A percentile compares a stretch with the other conserved stretches of the same genome.
Evolutionary conservation across 2,113 vertebrate genomes (phyloP).

Genomic region (Chaetura pelagica): DNA sequence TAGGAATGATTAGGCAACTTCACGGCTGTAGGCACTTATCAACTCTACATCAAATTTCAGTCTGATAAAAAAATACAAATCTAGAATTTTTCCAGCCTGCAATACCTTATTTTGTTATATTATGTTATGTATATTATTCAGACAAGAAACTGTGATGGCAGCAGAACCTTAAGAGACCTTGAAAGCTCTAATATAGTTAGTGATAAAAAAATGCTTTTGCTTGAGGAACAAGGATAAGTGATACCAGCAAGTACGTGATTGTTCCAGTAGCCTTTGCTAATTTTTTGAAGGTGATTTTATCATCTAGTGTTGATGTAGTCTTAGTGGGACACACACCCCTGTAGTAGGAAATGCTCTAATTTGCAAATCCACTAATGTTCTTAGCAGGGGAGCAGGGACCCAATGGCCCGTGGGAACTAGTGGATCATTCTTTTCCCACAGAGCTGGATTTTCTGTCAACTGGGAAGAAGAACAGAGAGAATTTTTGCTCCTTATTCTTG

Average conservation of each 20-base stretch:
- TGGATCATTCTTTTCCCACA: background rate
- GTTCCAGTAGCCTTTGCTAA: background rate
- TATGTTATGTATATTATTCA: background rate
- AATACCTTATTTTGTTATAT: background rate
- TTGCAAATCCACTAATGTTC: background rate
- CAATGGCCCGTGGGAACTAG: fast-evolving
- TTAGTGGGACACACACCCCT: background rate
- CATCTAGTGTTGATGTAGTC: background rate
- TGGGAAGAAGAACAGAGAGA: background rate
- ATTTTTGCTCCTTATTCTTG: background rate
- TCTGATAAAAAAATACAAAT: background rate
- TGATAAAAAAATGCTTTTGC: background rate
- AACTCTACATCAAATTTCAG: background rate
- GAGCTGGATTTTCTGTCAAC: background rate
- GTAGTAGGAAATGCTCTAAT: background rate
- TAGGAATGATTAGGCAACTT: background rate
- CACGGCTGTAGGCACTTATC: background rate
- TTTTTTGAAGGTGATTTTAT: background rate
- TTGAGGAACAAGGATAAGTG: background rate
- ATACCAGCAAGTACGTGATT: background rate
- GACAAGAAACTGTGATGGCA: background rate
- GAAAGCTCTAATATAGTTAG: background rate
- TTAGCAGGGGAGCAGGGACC: background rate
- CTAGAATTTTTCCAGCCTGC: background rate
- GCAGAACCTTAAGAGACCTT: background rate